A percentile compares a stretch with the other conserved stretches of the same genome.
Evolutionary conservation across 1,140 invertebrate species (phyloP).

Genomic region (Subanguina moxae): DNA sequence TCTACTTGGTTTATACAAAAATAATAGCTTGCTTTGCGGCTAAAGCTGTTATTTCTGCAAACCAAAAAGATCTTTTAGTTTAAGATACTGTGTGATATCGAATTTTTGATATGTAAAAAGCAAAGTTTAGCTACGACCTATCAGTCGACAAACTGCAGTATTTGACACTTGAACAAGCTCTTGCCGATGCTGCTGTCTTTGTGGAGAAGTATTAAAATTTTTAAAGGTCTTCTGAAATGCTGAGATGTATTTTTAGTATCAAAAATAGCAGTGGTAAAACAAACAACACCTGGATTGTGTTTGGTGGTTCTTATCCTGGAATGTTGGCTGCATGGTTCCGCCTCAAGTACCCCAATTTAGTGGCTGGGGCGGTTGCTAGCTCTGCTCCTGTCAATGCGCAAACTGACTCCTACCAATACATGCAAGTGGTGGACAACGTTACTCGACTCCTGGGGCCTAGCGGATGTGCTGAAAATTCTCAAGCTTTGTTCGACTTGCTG

Average conservation of each 20-base stretch:
- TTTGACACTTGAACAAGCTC: slow-evolving; percentile 23
- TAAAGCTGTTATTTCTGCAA: no score
- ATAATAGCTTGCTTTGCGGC: no score
- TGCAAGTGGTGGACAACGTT: no score
- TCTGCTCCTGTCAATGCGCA: slow-evolving; percentile 77
- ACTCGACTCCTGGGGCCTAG: neutral
- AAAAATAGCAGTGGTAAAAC: slow-evolving; percentile 35
- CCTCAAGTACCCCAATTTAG: slow-evolving; percentile 81
- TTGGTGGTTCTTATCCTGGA: slow-evolving; percentile 83
- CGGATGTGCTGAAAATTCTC: neutral
- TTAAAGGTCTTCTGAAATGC: no score
- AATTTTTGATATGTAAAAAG: no score
- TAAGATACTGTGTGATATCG: no score
- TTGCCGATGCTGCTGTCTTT: neutral
- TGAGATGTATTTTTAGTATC: slow-evolving; percentile 26
- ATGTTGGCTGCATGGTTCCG: slow-evolving; percentile 79
- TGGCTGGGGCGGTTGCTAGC: slow-evolving; percentile 76
- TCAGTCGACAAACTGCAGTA: slow-evolving; percentile 41
- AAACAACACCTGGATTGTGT: slow-evolving; percentile 74
- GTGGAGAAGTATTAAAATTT: neutral
- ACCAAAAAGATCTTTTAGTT: no score
- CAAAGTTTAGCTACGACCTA: slow-evolving; percentile 19
- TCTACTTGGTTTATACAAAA: no score
- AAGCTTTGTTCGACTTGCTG: neutral
- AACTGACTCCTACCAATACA: no score